Evolutionary conservation across 2,113 vertebrate genomes (phyloP), one percentile per base, ranked within the genome.

Genomic region (Hassar affinis): DNA sequence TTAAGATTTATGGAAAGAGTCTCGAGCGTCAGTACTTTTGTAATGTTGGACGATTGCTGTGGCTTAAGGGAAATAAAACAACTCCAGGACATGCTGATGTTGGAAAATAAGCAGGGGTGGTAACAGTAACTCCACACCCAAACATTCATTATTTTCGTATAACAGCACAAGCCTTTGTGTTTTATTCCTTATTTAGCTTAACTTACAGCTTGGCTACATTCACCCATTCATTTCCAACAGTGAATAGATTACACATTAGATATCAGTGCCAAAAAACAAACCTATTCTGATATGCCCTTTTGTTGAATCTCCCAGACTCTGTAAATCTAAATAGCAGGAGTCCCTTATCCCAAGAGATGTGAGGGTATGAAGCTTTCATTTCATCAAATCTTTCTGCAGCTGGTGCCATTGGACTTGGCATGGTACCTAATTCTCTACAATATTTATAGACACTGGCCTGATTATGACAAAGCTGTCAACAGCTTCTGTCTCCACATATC

Each of bases 361-460:
- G 42, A 80, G 71, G 56, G 17, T 51, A 80, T 77, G 69, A 77
- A 85, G 51, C 79, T 45, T 72, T 66, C 25, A 35, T 85, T 38
- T 80, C 64, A 45, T 85, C 59, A 61, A 78, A 75, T 82, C 83
- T 79, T 81, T 54, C 56, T 79, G 57, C 69, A 59, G 61, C 81
- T 61, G 64, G 30, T 82, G n/a, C 49, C 27, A 54, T 87, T n/a
- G 75, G 62, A 85, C 45, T 76, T 61, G 78, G 27, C 62, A 79
- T 52, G 51, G 22, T 42, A 82, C 49, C 71, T 79, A 38, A 71
- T 35, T 83, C 77, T 25, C 47, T 80, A 72, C 78, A 82, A 88
- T 79, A 89, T 88, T 72, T 56, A 89, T 86, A 79, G 72, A 38
- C 45, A n/a, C 11, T 87, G 83, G 69, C 77, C 87, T 83, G 78